Conservation (phyloP, 2,113 vertebrate genomes). For the Cyprinodon tularosa region DNA sequence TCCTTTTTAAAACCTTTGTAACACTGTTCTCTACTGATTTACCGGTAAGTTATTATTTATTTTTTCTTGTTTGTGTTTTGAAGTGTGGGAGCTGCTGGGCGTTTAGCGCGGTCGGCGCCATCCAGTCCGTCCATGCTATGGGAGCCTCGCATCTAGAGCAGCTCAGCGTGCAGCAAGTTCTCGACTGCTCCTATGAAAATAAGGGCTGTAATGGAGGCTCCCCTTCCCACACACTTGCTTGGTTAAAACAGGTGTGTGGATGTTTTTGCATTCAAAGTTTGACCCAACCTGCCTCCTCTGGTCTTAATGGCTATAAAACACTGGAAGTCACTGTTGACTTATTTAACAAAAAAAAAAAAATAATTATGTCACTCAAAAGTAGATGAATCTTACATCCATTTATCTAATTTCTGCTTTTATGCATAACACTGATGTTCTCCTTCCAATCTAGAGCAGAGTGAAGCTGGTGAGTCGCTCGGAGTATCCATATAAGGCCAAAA, state of each 20-base stretch:
- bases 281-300: neutral
- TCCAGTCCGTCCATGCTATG: slow-evolving; percentile 85
- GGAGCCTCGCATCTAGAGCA: slow-evolving; percentile 74
- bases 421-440: slow-evolving; percentile 5
- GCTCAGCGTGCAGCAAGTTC: slow-evolving; percentile 91
- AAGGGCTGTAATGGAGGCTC: slow-evolving; percentile 87
- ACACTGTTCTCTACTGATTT: neutral
- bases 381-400: neutral
- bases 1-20: neutral
- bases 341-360: neutral
- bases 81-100: slow-evolving; percentile 97
- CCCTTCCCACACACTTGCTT: slow-evolving; percentile 79
- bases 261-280: neutral
- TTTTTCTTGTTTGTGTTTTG: neutral
- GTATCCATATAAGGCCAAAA: slow-evolving; percentile 86
- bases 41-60: neutral
- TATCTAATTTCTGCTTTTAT: neutral
- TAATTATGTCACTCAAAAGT: neutral
- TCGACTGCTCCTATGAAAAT: slow-evolving; percentile 89
- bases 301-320: neutral
- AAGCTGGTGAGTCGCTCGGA: slow-evolving; percentile 85
- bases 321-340: neutral
- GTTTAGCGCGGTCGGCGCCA: slow-evolving; percentile 87
- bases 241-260: slow-evolving; percentile 85
- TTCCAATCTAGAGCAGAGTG: slow-evolving; percentile 79